Conservation (phyloP, 2,113 vertebrate genomes). For the Lepidothrix coronata region DNA sequence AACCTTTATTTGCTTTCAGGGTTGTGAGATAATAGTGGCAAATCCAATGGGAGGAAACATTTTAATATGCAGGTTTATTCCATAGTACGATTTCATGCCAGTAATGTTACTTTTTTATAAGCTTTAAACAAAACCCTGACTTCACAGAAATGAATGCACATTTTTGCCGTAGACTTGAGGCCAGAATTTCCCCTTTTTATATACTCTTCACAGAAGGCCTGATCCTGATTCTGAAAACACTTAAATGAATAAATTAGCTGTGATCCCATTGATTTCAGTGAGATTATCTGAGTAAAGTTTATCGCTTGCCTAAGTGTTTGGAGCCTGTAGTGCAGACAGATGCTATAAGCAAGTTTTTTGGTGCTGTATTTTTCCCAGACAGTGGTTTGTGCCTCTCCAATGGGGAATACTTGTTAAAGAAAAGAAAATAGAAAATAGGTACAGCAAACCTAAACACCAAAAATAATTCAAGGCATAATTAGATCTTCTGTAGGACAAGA, state of each 20-base stretch:
- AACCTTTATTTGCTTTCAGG: neutral
- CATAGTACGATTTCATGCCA: neutral
- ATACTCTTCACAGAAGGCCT: neutral
- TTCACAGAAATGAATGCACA: neutral
- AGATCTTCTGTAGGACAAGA: constrained; percentile 31
- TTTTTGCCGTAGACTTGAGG: neutral
- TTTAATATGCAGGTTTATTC: neutral
- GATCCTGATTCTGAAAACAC: neutral
- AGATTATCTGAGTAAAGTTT: neutral
- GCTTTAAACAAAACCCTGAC: neutral
- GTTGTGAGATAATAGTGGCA: neutral
- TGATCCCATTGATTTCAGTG: neutral
- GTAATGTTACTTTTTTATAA: constrained; percentile 1
- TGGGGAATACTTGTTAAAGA: neutral
- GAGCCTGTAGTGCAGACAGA: neutral
- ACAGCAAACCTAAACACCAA: neutral
- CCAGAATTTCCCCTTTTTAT: neutral
- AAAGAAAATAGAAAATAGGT: constrained; percentile 18
- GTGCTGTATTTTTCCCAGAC: neutral
- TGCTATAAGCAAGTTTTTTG: neutral
- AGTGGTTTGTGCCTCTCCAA: neutral
- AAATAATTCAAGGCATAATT: constrained; percentile 27
- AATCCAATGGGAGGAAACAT: neutral
- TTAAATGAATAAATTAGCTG: neutral
- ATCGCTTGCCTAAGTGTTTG: neutral